Percentiles rank a stretch among this genome's conserved stretches.
Conservation (phyloP, 2,888 invertebrate genomes). For the Aleiodes leptofemur region DNA sequence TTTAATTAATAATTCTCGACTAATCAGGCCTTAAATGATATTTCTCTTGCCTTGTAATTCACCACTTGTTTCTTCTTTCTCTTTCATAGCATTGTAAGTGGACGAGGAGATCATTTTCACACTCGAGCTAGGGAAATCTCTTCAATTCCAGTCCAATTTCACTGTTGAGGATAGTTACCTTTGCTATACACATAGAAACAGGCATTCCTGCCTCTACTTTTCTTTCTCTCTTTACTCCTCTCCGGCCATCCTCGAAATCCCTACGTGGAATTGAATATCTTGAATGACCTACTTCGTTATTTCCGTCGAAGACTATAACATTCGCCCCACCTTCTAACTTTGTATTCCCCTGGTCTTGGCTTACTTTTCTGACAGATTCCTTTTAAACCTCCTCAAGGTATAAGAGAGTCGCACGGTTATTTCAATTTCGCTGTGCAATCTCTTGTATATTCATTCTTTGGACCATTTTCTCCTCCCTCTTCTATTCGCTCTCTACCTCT, state of each 20-base stretch:
- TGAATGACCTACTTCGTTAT: conserved; percentile 56
- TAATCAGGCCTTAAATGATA: conserved; percentile 20
- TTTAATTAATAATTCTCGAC: not conserved
- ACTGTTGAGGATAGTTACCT: conserved; percentile 41
- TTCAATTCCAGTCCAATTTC: conserved; percentile 51
- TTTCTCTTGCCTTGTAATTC: not conserved
- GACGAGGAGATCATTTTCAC: conserved; percentile 32
- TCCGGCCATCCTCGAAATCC: conserved; percentile 42
- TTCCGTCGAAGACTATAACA: conserved; percentile 53
- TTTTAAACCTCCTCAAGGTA: conserved; percentile 48
- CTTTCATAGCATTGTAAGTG: conserved; percentile 8
- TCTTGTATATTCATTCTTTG: conserved; percentile 40
- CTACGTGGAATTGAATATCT: conserved; percentile 52
- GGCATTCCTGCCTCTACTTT: conserved; percentile 18
- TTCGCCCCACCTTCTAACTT: conserved; percentile 44
- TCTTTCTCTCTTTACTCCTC: conserved; percentile 5
- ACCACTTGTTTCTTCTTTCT: not conserved
- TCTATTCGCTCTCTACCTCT: conserved; percentile 2
- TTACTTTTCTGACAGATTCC: conserved; percentile 51
- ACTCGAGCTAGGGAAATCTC: conserved; percentile 38
- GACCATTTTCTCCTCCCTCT: not conserved
- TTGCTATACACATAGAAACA: conserved; percentile 39
- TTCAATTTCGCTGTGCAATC: conserved; percentile 56
- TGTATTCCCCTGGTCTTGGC: conserved; percentile 36
- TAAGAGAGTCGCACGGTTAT: conserved; percentile 51